These are phyloP conservation scores for Rhadinocentrus ornatus DNA, from an alignment of 2,797 vertebrate genomes.

Conservation along the genomic window DNA sequence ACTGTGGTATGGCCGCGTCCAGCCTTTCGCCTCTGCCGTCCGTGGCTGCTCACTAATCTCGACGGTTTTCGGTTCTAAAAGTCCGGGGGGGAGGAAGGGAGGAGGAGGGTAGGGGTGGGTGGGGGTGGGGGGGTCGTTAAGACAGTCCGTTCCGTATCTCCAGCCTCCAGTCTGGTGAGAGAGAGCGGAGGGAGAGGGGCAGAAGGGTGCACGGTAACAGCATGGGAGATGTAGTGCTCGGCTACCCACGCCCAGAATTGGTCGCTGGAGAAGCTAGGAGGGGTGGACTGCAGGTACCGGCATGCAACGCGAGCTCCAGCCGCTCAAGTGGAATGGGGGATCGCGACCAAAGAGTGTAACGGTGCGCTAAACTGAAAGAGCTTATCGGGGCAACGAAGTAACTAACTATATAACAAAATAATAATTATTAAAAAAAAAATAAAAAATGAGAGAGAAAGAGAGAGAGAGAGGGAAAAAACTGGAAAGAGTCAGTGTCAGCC, in stretches of 20 bases:
- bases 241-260: conserved; percentile 78
- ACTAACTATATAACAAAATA: no score
- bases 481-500: conserved; percentile 11
- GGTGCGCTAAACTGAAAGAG: conserved; percentile 85
- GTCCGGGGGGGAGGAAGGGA: conserved; percentile 70
- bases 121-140: conserved; percentile 76
- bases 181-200: conserved; percentile 75
- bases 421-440: conserved; percentile 3
- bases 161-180: conserved; percentile 84
- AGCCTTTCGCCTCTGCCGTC: conserved; percentile 72
- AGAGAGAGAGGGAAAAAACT: not conserved
- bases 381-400: conserved; percentile 81
- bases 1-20: conserved; percentile 71
- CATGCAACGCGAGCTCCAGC: conserved; percentile 84
- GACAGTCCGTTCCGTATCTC: conserved; percentile 87
- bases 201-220: conserved; percentile 70
- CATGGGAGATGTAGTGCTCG: conserved; percentile 81
- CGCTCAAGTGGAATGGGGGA: conserved; percentile 86
- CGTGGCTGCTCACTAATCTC: conserved; percentile 82
- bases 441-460: conserved; percentile 7
- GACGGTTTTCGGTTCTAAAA: conserved; percentile 87
- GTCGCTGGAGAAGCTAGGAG: conserved; percentile 73
- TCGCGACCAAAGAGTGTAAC: conserved; percentile 84
- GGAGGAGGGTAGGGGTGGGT: conserved; percentile 51
- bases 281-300: conserved; percentile 84